Evolutionary conservation across 2,888 invertebrate species (phyloP), one percentile per base, ranked within the genome.

Genomic region (Dichetophora obliterata): DNA sequence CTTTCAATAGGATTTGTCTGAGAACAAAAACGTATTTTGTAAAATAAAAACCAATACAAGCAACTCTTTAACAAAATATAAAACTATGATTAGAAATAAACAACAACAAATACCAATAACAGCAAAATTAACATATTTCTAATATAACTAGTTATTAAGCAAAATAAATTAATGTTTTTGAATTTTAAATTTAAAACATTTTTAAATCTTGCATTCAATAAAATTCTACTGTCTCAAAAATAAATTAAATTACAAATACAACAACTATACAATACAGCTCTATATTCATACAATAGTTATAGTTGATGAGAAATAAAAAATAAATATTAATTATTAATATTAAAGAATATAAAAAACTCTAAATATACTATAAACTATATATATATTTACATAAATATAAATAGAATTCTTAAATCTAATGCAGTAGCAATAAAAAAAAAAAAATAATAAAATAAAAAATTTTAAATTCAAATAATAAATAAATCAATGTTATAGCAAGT

Each of bases 381-480:
- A 80, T 77, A 80, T 81, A 79, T 80, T 78, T 80, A 79, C 77
- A 80, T 78, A 77, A 75, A 77, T 74, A 75, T 76, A 77, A 76
- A 74, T 77, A 54, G 24, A 72, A 43, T 24, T 77, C 75, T 77
- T 75, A 74, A 43, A 77, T 78, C 78, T 80, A 79, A 81, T 78
- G 75, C 80, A 81, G 77, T 79, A 79, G 80, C 78, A 78, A 77
- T 76, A 80, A 79, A 78, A 80, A 80, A 77, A 31, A 77, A 78
- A 16, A 50, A 65, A 52, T 24, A 77, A 27, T n/a, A 59, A 43
- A 37, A 37, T 31, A n/a, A 19, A 43, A 66, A 66, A 48, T 66
- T 31, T 5, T 50, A n/a, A n/a, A 73, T 65, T 31, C 16, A 63
- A 27, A 63, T 73, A 27, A 61, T 48, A 66, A 43, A 65, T 31